Percentiles rank a stretch among this genome's conserved stretches.
These are phyloP conservation scores for Acanthaster planci DNA, from an alignment of 35 echinoderm and acorn worm genomes.

Conservation along the genomic window DNA sequence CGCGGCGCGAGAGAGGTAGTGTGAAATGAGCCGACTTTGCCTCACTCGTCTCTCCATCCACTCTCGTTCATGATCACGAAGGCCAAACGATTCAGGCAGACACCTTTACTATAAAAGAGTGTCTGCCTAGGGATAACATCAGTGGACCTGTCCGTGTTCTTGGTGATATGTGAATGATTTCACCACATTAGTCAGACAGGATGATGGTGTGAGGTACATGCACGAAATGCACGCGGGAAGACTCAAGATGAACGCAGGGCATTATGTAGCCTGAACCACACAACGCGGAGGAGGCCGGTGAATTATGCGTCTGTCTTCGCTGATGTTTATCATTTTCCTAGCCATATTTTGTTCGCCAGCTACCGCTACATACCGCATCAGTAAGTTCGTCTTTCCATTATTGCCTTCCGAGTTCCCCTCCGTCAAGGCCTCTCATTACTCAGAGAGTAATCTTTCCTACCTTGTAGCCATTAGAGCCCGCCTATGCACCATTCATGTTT, in stretches of 20 bases:
- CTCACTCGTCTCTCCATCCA: neutral
- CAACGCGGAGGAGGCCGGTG: neutral
- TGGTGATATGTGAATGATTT: conserved; percentile 2
- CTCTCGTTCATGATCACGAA: neutral
- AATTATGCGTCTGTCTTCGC: conserved; percentile 25
- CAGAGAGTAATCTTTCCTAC: neutral
- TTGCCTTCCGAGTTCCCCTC: neutral
- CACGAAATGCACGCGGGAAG: conserved; percentile 9
- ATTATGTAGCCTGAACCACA: conserved; percentile 12
- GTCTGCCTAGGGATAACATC: neutral
- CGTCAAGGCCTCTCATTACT: neutral
- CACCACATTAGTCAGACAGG: neutral
- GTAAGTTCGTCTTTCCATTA: neutral
- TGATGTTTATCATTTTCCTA: conserved; percentile 23
- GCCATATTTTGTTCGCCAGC: conserved; percentile 28
- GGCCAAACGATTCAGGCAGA: neutral
- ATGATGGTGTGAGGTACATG: conserved; percentile 24
- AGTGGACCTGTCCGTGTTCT: neutral
- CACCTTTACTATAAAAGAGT: conserved; percentile 11
- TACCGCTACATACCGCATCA: conserved; percentile 14
- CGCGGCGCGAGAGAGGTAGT: neutral
- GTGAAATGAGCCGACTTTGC: conserved; percentile 8
- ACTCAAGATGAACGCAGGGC: neutral
- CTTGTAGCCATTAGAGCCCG: neutral
- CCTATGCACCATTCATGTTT: conserved; percentile 15